phyloP scores from a whole-genome alignment of 2,797 vertebrate species.

The Leptatherina wallacei region DNA sequence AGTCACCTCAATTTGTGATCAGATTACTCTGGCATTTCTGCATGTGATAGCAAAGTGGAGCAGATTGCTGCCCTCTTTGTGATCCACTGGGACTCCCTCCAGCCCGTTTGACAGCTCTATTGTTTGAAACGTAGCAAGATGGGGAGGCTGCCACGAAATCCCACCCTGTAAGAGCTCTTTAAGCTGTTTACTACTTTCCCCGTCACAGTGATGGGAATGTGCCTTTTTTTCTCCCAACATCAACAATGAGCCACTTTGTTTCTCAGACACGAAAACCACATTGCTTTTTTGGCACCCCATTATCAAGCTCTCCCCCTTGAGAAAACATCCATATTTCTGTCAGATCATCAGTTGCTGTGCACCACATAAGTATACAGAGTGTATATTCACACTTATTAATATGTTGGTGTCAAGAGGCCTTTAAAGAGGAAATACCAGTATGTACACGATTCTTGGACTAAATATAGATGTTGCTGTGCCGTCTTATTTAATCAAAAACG shows the following conservation, averaged over 20 bases:
- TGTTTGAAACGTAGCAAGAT: constrained; percentile 53
- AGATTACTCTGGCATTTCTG: constrained; percentile 51
- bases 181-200: constrained; percentile 40
- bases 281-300: constrained; percentile 46
- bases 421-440: neutral
- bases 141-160: constrained; percentile 52
- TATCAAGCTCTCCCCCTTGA: constrained; percentile 30
- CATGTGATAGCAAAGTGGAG: constrained; percentile 48
- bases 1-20: constrained; percentile 56
- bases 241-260: constrained; percentile 41
- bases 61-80: constrained; percentile 49
- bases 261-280: constrained; percentile 35
- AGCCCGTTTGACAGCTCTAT: constrained; percentile 56
- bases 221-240: constrained; percentile 27
- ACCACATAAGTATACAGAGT: neutral
- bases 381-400: neutral
- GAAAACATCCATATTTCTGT: constrained; percentile 13
- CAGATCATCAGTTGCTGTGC: constrained; percentile 9
- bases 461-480: neutral
- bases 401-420: neutral
- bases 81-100: constrained; percentile 43
- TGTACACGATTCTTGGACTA: neutral
- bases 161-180: constrained; percentile 50
- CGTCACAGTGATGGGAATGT: constrained; percentile 31
- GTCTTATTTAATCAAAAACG: too few species aligned